Evolutionary conservation across 1,140 invertebrate species (phyloP).

Genomic region (Gyrodactylus bullatarudis): DNA sequence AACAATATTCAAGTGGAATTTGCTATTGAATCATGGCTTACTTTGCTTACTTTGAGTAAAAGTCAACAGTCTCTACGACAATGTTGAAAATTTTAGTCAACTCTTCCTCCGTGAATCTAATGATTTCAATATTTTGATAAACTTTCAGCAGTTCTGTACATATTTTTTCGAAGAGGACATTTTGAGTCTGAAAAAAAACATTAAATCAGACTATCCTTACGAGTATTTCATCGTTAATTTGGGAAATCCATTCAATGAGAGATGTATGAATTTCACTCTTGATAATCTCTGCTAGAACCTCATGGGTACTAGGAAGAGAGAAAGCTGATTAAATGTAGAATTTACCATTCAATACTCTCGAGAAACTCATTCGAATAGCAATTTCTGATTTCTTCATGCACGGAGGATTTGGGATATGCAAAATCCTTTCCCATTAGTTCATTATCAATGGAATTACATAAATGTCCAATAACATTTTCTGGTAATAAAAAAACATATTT

Average conservation of each 20-base stretch:
- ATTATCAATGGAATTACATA: too few relatives aligned
- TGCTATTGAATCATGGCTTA: neutral
- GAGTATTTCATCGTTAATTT: neutral
- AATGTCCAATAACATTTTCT: too few relatives aligned
- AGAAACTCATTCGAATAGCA: too few relatives aligned
- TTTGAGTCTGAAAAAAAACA: neutral
- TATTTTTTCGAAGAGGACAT: neutral
- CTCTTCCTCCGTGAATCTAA: neutral
- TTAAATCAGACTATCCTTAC: neutral
- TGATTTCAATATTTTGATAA: neutral
- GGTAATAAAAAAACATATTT: too few relatives aligned
- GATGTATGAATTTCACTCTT: neutral
- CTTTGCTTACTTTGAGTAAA: neutral
- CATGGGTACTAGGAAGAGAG: neutral
- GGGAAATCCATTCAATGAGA: neutral
- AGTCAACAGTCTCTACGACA: neutral
- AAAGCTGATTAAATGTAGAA: neutral
- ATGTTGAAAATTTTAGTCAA: neutral
- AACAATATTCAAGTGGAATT: neutral
- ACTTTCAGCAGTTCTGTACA: neutral
- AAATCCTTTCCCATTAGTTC: too few relatives aligned
- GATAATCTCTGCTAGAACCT: neutral
- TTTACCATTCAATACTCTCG: too few relatives aligned
- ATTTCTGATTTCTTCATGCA: too few relatives aligned
- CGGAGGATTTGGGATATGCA: too few relatives aligned